Evolutionary conservation across 2,113 vertebrate genomes (phyloP), one percentile per base, ranked within the genome.

Genomic region (Rhizomys pruinosus): DNA sequence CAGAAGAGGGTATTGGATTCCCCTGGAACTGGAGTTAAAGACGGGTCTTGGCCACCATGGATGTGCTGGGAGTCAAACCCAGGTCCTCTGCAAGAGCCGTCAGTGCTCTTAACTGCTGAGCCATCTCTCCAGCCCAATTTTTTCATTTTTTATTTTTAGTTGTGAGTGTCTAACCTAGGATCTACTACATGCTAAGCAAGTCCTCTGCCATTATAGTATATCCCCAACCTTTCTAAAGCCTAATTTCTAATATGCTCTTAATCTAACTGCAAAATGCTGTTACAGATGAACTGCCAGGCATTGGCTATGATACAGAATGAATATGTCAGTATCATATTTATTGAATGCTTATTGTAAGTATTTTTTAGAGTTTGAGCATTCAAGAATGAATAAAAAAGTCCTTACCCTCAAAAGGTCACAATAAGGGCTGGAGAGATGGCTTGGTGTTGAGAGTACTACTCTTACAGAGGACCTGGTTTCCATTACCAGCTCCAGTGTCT

Each of bases 301-400:
- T 52, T 52, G 94, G 66, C 57, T 79, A 47, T 32, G 77, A 84
- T 96, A 69, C 82, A 95, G 76, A 87, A 96, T 76, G 55, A 84
- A 71, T 20, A 47, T 84, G 39, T 78, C 73, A 94, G 25, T 76
- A 61, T 44, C 39, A 97, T 78, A 90, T 3, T 87, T 92, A 76
- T 23, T 96, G 72, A 87, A 3, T 23, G 71, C 44, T 61, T 84
- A 59, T 57, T 85, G n/a, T n/a, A n/a, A n/a, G 19, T 92, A 84
- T 37, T 87, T 25, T 84, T 95, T 81, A 81, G 71, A 93, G 89
- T 94, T 5, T 92, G 76, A 94, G 37, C 85, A 11, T 59, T 93
- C 32, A 82, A 37, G 89, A 37, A 80, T 84, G 55, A 80, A 17
- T 72, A 90, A 76, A 19, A 61, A 25, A 88, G 73, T 72, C n/a